Conservation (phyloP, 2,797 vertebrate genomes). For the Scleropages formosus region DNA sequence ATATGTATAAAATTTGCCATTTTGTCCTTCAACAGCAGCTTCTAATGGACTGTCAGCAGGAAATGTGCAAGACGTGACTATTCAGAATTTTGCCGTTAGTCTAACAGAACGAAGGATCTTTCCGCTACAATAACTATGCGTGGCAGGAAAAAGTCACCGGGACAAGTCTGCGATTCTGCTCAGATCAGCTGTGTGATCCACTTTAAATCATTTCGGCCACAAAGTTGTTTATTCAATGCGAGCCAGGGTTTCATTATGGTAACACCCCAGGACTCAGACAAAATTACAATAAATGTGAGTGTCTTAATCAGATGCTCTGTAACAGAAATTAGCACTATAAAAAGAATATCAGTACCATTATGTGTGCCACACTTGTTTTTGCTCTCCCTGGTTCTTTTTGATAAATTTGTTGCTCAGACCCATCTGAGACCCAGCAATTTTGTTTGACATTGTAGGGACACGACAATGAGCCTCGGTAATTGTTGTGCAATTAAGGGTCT, state of each 20-base stretch:
- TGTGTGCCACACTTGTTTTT: constrained; percentile 28
- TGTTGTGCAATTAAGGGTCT: constrained; percentile 40
- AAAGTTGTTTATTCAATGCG: neutral
- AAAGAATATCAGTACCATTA: constrained; percentile 29
- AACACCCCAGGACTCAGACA: constrained; percentile 30
- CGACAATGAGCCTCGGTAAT: constrained; percentile 40
- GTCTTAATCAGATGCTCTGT: constrained; percentile 15
- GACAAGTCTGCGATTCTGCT: neutral
- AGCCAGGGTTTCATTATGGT: constrained; percentile 22
- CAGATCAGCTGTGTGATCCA: neutral
- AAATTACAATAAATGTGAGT: constrained; percentile 31
- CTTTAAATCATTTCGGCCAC: neutral
- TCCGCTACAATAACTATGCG: no score
- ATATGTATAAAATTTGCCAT: no score
- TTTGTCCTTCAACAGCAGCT: no score
- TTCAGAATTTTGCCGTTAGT: no score
- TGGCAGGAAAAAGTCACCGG: neutral
- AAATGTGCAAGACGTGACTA: no score
- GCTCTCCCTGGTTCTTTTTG: constrained; percentile 35
- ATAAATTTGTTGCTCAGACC: constrained; percentile 42
- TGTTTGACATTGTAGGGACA: constrained; percentile 49
- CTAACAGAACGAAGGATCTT: neutral
- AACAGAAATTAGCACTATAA: constrained; percentile 32
- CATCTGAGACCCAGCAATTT: constrained; percentile 49
- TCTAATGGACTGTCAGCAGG: no score